These are phyloP conservation scores for Syrphus vitripennis DNA, from an alignment of 2,888 invertebrate species.

Conservation along the genomic window DNA sequence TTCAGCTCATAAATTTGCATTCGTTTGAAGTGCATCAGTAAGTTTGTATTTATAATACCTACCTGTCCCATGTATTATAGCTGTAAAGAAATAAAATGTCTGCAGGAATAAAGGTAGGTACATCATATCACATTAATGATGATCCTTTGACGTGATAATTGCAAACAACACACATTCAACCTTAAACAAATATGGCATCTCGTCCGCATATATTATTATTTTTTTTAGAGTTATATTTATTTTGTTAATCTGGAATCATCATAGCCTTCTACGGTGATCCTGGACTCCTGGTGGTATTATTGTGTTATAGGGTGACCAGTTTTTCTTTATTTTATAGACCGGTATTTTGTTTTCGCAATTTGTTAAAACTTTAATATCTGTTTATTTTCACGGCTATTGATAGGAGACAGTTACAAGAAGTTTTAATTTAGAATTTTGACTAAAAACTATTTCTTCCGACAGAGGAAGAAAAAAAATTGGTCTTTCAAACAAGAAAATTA, in stretches of 20 bases:
- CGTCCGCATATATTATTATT: background rate
- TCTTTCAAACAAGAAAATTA: too few relatives aligned
- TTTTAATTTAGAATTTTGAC: too few relatives aligned
- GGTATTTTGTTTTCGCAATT: too few relatives aligned
- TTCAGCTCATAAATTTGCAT: constrained; percentile 53
- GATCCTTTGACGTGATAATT: constrained; percentile 66
- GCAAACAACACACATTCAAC: constrained; percentile 17
- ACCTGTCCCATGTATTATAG: too few relatives aligned
- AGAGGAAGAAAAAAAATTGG: too few relatives aligned
- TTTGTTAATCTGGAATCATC: background rate
- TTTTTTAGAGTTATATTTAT: background rate
- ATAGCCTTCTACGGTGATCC: too few relatives aligned
- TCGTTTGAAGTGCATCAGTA: constrained; percentile 37
- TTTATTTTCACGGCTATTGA: too few relatives aligned
- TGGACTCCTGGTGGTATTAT: background rate
- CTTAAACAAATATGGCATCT: background rate
- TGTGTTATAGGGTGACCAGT: background rate
- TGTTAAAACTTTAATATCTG: too few relatives aligned
- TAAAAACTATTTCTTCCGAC: too few relatives aligned
- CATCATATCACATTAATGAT: constrained; percentile 60
- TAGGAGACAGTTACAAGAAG: too few relatives aligned
- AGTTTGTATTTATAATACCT: background rate
- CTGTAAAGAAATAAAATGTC: background rate
- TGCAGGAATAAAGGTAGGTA: constrained; percentile 34
- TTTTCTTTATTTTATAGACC: background rate